Evolutionary conservation across 1,140 invertebrate species (phyloP).

Genomic region (Magallana gigas): DNA sequence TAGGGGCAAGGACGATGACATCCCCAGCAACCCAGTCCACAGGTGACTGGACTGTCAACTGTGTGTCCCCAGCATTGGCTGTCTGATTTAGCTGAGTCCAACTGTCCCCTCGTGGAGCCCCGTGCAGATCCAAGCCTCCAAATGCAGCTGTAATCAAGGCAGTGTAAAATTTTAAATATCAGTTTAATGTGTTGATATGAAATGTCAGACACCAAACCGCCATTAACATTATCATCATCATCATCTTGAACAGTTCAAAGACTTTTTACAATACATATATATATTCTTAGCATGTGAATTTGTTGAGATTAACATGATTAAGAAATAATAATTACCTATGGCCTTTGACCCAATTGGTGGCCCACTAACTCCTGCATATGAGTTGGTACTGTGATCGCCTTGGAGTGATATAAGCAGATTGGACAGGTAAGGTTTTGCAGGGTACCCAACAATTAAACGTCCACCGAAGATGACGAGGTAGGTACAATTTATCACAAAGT

Average conservation of each 20-base stretch:
- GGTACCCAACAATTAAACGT: conserved; percentile 71
- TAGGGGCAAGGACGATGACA: conserved; percentile 72
- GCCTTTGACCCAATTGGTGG: conserved; percentile 67
- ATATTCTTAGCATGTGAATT: too few relatives aligned
- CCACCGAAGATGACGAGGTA: conserved; percentile 72
- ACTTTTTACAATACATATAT: too few relatives aligned
- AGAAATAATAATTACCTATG: conserved; percentile 57
- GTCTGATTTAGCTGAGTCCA: conserved; percentile 72
- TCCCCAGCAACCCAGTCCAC: conserved; percentile 71
- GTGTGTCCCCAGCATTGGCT: conserved; percentile 62
- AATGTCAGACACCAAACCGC: too few relatives aligned
- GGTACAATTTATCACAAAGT: conserved; percentile 64
- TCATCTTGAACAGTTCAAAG: too few relatives aligned
- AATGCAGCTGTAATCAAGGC: conserved; percentile 62
- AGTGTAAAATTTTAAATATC: too few relatives aligned
- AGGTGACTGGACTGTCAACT: conserved; percentile 61
- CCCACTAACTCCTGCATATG: conserved; percentile 52
- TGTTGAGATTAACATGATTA: too few relatives aligned
- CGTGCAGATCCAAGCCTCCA: conserved; percentile 74
- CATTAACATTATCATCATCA: too few relatives aligned
- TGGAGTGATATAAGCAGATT: conserved; percentile 63
- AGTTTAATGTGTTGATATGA: too few relatives aligned
- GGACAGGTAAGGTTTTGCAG: conserved; percentile 63
- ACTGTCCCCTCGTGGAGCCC: conserved; percentile 58
- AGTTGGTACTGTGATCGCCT: conserved; percentile 18